Evolutionary conservation across 1,140 invertebrate species (phyloP), one percentile per base, ranked within the genome.

Genomic region (Apis cerana): DNA sequence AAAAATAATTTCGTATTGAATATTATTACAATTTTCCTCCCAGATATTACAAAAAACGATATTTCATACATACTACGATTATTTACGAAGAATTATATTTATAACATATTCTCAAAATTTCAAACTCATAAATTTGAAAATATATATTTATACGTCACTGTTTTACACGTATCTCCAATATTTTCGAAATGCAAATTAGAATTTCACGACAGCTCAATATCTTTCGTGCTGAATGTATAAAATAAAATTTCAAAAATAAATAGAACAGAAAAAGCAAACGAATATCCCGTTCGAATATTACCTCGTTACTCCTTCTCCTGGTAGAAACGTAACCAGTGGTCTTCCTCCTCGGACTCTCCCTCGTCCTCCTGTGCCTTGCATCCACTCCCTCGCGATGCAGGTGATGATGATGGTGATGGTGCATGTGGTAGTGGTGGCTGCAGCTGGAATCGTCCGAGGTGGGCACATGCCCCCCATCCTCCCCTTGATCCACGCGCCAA

Each of bases 371-470:
- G 78, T 95, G 94, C 91, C 96, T 96, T 88, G 83, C 93, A 83
- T 88, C 94, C 79, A 64, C 89, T 64, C 78, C 86, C 71, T 91
- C 91, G 59, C 86, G 87, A 59, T 93, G 89, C 69, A 84, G n/a
- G 68, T 94, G 93, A 83, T 92, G 89, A 79, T 94, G 92, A 82
- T 93, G 89, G 88, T 93, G 90, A 88, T 93, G 92, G 87, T 94
- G 82, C 91, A 92, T 82, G 48, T 92, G 91, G 67, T 94, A 94
- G 76, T 95, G 93, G 88, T 94, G 94, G 87, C 94, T 94, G 78
- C 95, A 94, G 86, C 95, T 96, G 4, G 96, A 96, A 89, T 97
- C 96, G 88, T 97, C 96, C 7, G 96, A 96, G 15, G 96, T 96
- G 19, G 94, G 94, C 75, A 95, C 94, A 84, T 96, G 92, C 8